These are phyloP conservation scores for Borostomias antarcticus DNA, from an alignment of 2,797 vertebrate species.

Conservation along the genomic window DNA sequence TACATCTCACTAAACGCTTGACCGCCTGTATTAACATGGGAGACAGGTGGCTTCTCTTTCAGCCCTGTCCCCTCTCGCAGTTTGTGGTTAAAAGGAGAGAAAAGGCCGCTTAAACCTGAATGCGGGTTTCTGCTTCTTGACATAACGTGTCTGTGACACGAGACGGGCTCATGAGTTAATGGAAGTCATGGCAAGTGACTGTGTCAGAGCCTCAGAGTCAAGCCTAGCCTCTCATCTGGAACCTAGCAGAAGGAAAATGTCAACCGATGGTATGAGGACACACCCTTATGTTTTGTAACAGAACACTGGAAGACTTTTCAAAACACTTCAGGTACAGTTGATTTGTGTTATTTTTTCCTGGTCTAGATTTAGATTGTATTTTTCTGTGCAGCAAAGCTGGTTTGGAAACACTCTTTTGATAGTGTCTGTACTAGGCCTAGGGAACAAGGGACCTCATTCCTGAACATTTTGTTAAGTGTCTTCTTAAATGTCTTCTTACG, in stretches of 20 bases:
- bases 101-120: conserved; percentile 28
- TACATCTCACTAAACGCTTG: conserved; percentile 39
- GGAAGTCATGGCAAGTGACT: conserved; percentile 55
- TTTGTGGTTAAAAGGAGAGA: conserved; percentile 57
- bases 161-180: conserved; percentile 57
- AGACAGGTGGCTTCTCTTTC: conserved; percentile 29
- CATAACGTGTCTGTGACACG: conserved; percentile 54
- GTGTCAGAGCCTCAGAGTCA: conserved; percentile 41
- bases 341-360: too few species aligned
- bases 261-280: conserved; percentile 19
- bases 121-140: conserved; percentile 55
- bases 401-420: too few species aligned
- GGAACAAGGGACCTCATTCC: too few species aligned
- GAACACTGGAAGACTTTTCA: too few species aligned
- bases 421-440: too few species aligned
- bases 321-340: too few species aligned
- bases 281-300: too few species aligned
- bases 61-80: conserved; percentile 19
- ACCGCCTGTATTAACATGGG: conserved; percentile 52
- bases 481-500: too few species aligned
- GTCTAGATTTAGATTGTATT: too few species aligned
- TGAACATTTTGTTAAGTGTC: too few species aligned
- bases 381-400: too few species aligned
- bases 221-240: conserved; percentile 44
- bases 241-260: conserved; percentile 40